Evolutionary conservation across 2,888 invertebrate genomes (phyloP).

Genomic region (Gymnocheta viridis): DNA sequence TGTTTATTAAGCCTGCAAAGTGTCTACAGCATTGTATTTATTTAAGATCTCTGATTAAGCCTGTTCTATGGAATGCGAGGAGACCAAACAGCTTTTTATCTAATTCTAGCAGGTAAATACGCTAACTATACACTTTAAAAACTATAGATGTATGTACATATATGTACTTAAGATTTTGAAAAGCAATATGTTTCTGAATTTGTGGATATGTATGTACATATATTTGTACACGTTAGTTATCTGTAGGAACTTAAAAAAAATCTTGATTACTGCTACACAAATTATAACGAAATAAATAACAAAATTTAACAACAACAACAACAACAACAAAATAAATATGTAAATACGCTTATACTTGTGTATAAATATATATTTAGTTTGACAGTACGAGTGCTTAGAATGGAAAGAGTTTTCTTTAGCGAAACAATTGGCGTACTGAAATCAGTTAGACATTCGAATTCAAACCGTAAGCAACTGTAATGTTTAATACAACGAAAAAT

Average conservation of each 20-base stretch:
- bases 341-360: slow-evolving; percentile 4
- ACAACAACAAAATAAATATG: too few relatives aligned
- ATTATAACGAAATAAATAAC: slow-evolving; percentile 35
- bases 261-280: slow-evolving; percentile 28
- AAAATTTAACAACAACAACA: slow-evolving; percentile 19
- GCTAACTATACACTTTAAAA: not conserved
- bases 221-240: slow-evolving; percentile 6
- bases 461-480: slow-evolving; percentile 67
- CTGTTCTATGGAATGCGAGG: slow-evolving; percentile 16
- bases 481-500: slow-evolving; percentile 14
- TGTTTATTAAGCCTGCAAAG: slow-evolving; percentile 37
- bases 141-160: not conserved
- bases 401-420: slow-evolving; percentile 53
- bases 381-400: slow-evolving; percentile 40
- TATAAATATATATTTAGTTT: slow-evolving; percentile 34
- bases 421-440: slow-evolving; percentile 51
- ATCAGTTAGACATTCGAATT: slow-evolving; percentile 70
- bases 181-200: not conserved
- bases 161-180: slow-evolving; percentile 1
- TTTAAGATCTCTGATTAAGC: slow-evolving; percentile 29
- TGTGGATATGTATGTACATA: not conserved
- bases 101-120: slow-evolving; percentile 39
- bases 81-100: not conserved
- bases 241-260: slow-evolving; percentile 34
- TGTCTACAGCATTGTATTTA: slow-evolving; percentile 8